These are phyloP conservation scores for Apodemia mormo DNA, from an alignment of 2,888 invertebrate genomes.

Conservation along the genomic window DNA sequence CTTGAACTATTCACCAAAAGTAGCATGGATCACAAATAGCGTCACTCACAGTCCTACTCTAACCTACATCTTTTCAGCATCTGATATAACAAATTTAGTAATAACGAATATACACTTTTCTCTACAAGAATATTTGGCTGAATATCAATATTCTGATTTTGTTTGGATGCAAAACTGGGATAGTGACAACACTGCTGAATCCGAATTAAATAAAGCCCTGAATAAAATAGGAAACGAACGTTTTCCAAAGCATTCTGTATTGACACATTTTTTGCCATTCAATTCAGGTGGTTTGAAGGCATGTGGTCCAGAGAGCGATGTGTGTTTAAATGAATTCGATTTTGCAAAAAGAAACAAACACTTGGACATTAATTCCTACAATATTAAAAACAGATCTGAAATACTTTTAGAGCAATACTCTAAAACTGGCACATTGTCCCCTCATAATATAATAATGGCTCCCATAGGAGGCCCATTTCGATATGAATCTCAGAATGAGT, in stretches of 20 bases:
- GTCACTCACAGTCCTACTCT: conserved; percentile 97
- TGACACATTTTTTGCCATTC: conserved; percentile 65
- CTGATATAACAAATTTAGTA: conserved; percentile 90
- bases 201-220: conserved; percentile 54
- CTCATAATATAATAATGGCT: conserved; percentile 87
- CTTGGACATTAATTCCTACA: conserved; percentile 89
- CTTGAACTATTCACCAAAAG: conserved; percentile 88
- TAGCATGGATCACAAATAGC: conserved; percentile 96
- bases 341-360: conserved; percentile 89
- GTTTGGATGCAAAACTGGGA: no score
- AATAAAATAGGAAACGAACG: conserved; percentile 59
- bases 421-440: conserved; percentile 91
- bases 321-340: conserved; percentile 66
- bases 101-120: conserved; percentile 95
- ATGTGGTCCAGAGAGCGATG: conserved; percentile 58
- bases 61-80: conserved; percentile 90
- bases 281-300: conserved; percentile 63
- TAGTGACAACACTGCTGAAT: conserved; percentile 64
- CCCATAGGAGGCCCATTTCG: no score
- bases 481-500: conserved; percentile 92
- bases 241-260: conserved; percentile 56
- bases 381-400: conserved; percentile 92
- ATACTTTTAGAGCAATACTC: conserved; percentile 93
- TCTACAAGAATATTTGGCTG: conserved; percentile 90
- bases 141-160: no score